phyloP scores from a whole-genome alignment of 2,888 invertebrate species.

The Eilema depressum region DNA sequence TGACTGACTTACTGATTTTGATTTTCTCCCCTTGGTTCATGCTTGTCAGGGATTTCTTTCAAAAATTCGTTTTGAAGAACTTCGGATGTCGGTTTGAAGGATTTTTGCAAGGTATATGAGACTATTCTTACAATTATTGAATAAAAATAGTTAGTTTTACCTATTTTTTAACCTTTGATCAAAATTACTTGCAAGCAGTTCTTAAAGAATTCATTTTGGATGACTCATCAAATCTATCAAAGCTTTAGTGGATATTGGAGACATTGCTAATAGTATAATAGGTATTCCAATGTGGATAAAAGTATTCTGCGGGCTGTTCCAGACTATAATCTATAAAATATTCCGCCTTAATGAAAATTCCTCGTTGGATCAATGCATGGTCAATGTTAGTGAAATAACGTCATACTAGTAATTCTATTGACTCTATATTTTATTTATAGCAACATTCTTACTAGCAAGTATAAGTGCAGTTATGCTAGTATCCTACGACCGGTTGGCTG shows the following conservation, averaged over 20 bases:
- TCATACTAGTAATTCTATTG: background rate
- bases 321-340: no score
- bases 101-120: constrained; percentile 89
- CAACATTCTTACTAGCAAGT: constrained; percentile 90
- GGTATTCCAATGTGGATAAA: no score
- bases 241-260: no score
- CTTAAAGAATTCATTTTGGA: no score
- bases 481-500: constrained; percentile 94
- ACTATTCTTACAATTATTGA: background rate
- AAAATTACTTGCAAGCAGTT: no score
- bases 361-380: no score
- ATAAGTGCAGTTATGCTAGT: constrained; percentile 92
- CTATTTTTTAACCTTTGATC: no score
- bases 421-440: constrained; percentile 70
- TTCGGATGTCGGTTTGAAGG: constrained; percentile 93
- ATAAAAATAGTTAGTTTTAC: no score
- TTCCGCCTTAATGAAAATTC: no score
- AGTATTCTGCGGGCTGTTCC: no score
- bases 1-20: constrained; percentile 89
- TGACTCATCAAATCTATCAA: no score
- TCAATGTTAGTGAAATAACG: background rate
- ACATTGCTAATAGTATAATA: no score
- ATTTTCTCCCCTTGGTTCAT: constrained; percentile 92
- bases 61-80: constrained; percentile 91
- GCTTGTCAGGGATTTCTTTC: constrained; percentile 91